These are phyloP conservation scores for Rhinichthys klamathensis DNA, from an alignment of 2,113 vertebrate species.

Conservation along the genomic window DNA sequence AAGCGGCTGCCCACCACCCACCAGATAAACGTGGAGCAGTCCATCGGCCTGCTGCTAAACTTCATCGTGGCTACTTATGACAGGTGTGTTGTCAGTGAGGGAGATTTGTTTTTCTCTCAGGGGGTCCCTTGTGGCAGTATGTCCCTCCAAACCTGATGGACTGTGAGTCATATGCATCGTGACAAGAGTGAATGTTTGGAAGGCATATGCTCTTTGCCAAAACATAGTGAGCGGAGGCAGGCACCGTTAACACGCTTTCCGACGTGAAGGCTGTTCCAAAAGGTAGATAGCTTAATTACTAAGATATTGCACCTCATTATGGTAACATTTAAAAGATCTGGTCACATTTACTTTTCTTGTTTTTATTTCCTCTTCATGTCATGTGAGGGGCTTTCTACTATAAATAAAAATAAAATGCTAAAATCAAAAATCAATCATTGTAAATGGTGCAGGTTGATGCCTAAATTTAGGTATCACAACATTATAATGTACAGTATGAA, in stretches of 20 bases:
- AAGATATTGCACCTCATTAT: not conserved
- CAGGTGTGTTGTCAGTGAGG: conserved; percentile 76
- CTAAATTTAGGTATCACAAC: no score
- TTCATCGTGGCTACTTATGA: conserved; percentile 95
- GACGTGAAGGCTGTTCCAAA: not conserved
- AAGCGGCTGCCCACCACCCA: conserved; percentile 96
- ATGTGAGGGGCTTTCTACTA: no score
- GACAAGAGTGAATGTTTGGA: conserved; percentile 18
- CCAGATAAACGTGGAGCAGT: conserved; percentile 97
- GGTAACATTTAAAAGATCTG: not conserved
- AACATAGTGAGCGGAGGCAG: conserved; percentile 9
- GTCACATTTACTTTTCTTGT: not conserved
- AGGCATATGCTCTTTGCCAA: conserved; percentile 1
- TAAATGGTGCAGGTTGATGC: no score
- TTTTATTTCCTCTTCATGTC: no score
- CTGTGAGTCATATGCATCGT: conserved; percentile 26
- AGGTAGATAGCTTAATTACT: not conserved
- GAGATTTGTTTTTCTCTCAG: conserved; percentile 12
- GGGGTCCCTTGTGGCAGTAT: conserved; percentile 26
- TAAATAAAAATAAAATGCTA: no score
- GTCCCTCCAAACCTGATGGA: conserved; percentile 22
- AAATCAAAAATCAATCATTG: no score
- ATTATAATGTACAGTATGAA: no score
- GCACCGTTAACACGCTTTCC: not conserved
- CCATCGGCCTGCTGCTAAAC: conserved; percentile 97